A percentile compares a stretch with the other conserved stretches of the same genome.
These are phyloP conservation scores for Crocidura indochinensis DNA, from an alignment of 2,797 vertebrate genomes.

Conservation along the genomic window DNA sequence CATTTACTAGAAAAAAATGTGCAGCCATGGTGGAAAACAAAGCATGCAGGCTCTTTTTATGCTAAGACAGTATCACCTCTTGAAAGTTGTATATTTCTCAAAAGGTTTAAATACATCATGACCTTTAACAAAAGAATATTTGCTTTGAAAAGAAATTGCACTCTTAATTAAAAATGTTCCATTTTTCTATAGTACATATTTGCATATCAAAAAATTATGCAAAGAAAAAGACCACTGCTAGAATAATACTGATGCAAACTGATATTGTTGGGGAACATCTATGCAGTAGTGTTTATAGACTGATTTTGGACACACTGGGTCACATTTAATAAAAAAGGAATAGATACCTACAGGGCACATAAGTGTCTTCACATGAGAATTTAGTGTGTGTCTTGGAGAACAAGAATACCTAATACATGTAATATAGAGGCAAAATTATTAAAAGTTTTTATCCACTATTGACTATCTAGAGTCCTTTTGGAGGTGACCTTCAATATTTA, in stretches of 20 bases:
- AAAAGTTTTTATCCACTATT: background rate
- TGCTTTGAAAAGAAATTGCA: too few relatives aligned
- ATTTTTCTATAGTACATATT: background rate
- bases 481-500: constrained; percentile 14
- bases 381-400: background rate
- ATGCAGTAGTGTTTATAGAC: background rate
- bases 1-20: too few relatives aligned
- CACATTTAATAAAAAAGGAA: constrained; percentile 24
- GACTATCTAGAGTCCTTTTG: background rate
- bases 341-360: background rate
- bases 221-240: background rate
- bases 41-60: too few relatives aligned
- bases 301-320: background rate
- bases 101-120: too few relatives aligned
- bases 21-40: too few relatives aligned
- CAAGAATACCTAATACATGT: background rate
- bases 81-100: too few relatives aligned
- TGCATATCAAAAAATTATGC: background rate
- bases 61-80: too few relatives aligned
- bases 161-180: background rate
- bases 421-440: background rate
- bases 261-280: background rate
- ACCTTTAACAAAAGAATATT: too few relatives aligned
- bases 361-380: background rate
- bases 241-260: background rate